A percentile compares a stretch with the other conserved stretches of the same genome.
phyloP scores from a whole-genome alignment of 1,140 invertebrate genomes.

The Drosophila takahashii region DNA sequence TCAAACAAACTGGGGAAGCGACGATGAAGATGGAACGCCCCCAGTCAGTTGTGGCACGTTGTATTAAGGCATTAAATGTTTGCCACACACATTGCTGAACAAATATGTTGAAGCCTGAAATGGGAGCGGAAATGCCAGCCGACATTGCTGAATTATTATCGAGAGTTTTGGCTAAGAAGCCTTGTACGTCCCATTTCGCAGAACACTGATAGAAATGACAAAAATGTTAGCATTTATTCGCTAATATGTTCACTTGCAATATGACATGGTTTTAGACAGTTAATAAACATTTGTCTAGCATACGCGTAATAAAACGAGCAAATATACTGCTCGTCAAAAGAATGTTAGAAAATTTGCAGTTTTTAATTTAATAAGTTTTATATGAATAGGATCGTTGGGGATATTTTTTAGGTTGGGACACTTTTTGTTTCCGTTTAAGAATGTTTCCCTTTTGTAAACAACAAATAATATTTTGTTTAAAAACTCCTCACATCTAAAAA shows the following conservation, averaged over 20 bases:
- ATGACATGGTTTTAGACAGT: neutral
- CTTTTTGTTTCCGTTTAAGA: too few species aligned
- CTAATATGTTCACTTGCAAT: neutral
- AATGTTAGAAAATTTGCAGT: too few species aligned
- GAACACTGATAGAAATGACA: slow-evolving; percentile 4
- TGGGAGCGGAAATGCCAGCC: slow-evolving; percentile 12
- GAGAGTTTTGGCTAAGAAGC: slow-evolving; percentile 2
- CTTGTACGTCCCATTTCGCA: neutral
- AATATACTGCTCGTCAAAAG: too few species aligned
- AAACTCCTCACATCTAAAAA: too few species aligned
- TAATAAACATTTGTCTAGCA: neutral
- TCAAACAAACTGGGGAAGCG: slow-evolving; percentile 10
- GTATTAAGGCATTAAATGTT: slow-evolving; percentile 71
- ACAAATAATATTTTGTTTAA: too few species aligned
- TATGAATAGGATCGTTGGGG: too few species aligned
- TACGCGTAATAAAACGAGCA: too few species aligned
- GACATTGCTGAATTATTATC: slow-evolving; percentile 24
- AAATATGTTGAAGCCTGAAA: slow-evolving; percentile 49
- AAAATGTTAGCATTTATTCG: neutral
- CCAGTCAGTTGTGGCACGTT: slow-evolving; percentile 33
- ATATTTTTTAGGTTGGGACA: too few species aligned
- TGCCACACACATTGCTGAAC: slow-evolving; percentile 48
- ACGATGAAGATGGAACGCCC: slow-evolving; percentile 57
- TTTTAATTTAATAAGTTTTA: too few species aligned
- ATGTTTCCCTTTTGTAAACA: too few species aligned